Evolutionary conservation across 2,113 vertebrate species (phyloP).

Genomic region (Sclerurus mexicanus): DNA sequence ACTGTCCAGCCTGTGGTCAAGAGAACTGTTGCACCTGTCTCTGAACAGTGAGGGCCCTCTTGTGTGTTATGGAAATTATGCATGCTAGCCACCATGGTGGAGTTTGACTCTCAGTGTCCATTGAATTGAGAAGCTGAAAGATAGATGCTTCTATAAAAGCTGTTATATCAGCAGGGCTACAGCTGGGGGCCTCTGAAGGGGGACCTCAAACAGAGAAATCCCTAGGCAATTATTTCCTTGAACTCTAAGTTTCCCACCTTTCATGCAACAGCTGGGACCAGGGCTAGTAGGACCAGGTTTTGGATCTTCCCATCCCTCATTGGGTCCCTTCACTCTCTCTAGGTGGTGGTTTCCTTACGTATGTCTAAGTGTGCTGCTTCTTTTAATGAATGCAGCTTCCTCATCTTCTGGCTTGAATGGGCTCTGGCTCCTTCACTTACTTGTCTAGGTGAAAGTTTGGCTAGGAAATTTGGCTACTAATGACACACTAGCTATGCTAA

Average conservation of each 20-base stretch:
- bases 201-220: rapidly evolving
- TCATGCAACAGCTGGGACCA: not conserved
- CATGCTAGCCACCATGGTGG: not conserved
- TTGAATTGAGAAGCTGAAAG: not conserved
- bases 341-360: not conserved
- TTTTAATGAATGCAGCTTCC: not conserved
- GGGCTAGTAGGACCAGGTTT: not conserved
- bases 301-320: not conserved
- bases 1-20: not conserved
- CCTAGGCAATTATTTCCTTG: not conserved
- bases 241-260: not conserved
- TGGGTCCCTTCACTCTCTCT: not conserved
- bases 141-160: not conserved
- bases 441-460: not conserved
- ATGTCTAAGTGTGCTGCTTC: not conserved
- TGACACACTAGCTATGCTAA: not conserved
- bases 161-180: not conserved
- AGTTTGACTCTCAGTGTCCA: rapidly evolving
- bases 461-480: not conserved
- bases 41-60: not conserved
- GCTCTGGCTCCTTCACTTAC: not conserved
- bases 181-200: not conserved
- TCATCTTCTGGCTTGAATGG: not conserved
- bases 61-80: not conserved
- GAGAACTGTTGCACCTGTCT: not conserved